Evolutionary conservation across 2,888 invertebrate genomes (phyloP).

Genomic region (Lithophane leautieri): DNA sequence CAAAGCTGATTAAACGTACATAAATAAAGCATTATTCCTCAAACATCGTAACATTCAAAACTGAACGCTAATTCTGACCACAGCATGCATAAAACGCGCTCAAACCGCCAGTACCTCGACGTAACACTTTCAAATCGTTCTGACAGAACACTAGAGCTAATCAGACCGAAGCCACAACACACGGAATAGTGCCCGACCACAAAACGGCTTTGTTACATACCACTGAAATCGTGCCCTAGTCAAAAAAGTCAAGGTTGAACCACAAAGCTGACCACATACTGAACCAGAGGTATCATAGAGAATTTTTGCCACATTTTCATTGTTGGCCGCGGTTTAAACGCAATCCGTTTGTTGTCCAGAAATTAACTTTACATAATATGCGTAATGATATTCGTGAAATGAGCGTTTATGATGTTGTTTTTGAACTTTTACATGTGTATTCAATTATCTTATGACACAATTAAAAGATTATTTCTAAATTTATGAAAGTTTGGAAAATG

Average conservation of each 20-base stretch:
- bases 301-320: conserved; percentile 49
- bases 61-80: conserved; percentile 42
- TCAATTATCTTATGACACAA: neutral
- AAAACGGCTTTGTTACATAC: conserved; percentile 59
- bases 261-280: conserved; percentile 48
- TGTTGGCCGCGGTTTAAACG: conserved; percentile 49
- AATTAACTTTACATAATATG: conserved; percentile 33
- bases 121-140: conserved; percentile 57
- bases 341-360: conserved; percentile 39
- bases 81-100: conserved; percentile 29
- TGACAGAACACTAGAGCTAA: conserved; percentile 57
- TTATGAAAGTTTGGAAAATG: neutral
- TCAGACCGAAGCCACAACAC: conserved; percentile 61
- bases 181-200: conserved; percentile 62
- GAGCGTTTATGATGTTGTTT: conserved; percentile 9
- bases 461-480: neutral
- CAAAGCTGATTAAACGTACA: conserved; percentile 24
- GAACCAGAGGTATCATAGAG: conserved; percentile 24
- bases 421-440: neutral
- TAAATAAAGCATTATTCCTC: conserved; percentile 21
- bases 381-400: conserved; percentile 16
- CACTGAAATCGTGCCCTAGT: conserved; percentile 55
- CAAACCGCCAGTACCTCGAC: conserved; percentile 18
- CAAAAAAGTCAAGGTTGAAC: conserved; percentile 57
- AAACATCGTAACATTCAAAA: conserved; percentile 32